Percentiles rank a stretch among this genome's conserved stretches.
These are phyloP conservation scores for Bombus ignitus DNA, from an alignment of 1,140 invertebrate species.

Conservation along the genomic window DNA sequence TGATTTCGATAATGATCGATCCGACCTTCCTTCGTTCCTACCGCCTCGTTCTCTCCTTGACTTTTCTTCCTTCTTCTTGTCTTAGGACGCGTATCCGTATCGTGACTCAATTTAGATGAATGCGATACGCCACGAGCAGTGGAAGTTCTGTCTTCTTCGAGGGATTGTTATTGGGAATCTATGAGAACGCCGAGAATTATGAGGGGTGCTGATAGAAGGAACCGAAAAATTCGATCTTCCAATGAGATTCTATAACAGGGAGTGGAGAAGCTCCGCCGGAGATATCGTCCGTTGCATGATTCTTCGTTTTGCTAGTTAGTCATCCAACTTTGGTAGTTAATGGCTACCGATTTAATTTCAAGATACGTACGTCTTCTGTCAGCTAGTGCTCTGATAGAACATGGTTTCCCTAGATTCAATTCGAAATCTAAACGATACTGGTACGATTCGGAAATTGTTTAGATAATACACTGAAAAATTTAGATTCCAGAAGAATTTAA, in stretches of 20 bases:
- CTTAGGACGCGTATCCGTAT: conserved; percentile 28
- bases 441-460: background rate
- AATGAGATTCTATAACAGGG: background rate
- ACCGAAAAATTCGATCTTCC: background rate
- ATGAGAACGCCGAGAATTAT: background rate
- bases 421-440: background rate
- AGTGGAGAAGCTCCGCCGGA: background rate
- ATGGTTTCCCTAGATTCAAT: background rate
- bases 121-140: background rate
- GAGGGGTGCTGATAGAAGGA: background rate
- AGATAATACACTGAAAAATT: background rate
- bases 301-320: background rate
- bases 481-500: background rate
- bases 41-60: background rate
- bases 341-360: too few species aligned
- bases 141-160: conserved; percentile 9
- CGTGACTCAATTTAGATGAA: conserved; percentile 53
- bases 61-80: background rate
- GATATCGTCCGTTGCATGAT: background rate
- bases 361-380: too few species aligned
- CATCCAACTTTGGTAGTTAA: background rate
- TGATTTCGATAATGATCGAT: conserved; percentile 76
- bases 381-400: background rate
- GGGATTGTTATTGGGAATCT: conserved; percentile 19
- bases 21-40: background rate